Evolutionary conservation across 2,888 invertebrate species (phyloP).

Genomic region (Agonopterix arenella): DNA sequence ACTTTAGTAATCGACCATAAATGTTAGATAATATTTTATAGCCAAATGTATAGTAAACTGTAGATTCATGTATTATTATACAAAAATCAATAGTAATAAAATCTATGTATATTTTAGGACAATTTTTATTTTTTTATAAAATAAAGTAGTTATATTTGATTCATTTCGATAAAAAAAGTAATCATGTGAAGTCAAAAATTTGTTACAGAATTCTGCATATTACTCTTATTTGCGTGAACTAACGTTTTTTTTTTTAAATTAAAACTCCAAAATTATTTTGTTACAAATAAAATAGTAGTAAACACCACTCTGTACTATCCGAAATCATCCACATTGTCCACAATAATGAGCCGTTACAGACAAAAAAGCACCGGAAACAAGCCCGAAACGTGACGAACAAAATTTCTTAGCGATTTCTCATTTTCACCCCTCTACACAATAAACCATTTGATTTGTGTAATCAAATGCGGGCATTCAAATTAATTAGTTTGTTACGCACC

Average conservation of each 20-base stretch:
- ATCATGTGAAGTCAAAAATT: no score
- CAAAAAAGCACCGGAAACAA: slow-evolving; percentile 64
- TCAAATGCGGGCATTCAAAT: slow-evolving; percentile 75
- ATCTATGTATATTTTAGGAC: no score
- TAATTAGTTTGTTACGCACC: slow-evolving; percentile 76
- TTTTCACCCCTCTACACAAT: slow-evolving; percentile 60
- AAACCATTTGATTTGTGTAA: slow-evolving; percentile 74
- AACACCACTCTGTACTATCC: slow-evolving; percentile 15
- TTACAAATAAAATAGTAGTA: not conserved
- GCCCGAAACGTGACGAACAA: slow-evolving; percentile 68
- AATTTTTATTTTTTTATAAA: no score
- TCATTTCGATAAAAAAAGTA: no score
- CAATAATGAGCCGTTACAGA: slow-evolving; percentile 57
- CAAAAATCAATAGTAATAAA: no score
- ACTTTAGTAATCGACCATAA: no score
- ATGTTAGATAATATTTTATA: no score
- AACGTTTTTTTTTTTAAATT: not conserved
- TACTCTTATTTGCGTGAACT: no score
- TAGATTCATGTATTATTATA: no score
- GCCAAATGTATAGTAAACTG: no score
- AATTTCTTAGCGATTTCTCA: slow-evolving; percentile 76
- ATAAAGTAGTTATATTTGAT: no score
- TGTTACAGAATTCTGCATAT: no score
- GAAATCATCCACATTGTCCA: slow-evolving; percentile 13
- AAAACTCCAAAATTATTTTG: not conserved